These are phyloP conservation scores for Bradypus variegatus DNA, from an alignment of 2,797 vertebrate species.

Conservation along the genomic window DNA sequence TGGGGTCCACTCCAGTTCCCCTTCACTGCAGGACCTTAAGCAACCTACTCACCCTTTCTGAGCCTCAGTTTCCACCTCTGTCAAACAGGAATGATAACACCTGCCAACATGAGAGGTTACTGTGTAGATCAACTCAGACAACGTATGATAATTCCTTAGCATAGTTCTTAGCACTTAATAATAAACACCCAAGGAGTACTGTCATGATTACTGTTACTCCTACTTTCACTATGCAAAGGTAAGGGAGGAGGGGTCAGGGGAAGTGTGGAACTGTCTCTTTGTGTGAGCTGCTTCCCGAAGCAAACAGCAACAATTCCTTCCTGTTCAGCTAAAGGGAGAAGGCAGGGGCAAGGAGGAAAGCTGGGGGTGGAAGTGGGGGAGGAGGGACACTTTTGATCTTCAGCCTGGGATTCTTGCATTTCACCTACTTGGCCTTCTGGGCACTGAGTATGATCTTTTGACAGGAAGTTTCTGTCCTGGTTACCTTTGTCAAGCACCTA, in stretches of 20 bases:
- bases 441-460: not conserved
- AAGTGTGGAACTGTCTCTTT: conserved; percentile 34
- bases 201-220: not conserved
- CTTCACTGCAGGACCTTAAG: not conserved
- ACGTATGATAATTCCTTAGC: not conserved
- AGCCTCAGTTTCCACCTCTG: not conserved
- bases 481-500: conserved; percentile 32
- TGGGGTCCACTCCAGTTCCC: not conserved
- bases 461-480: conserved; percentile 41
- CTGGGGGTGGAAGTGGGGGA: not conserved
- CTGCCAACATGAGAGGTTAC: not conserved
- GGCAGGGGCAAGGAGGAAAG: not conserved
- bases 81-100: not conserved
- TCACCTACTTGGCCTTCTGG: conserved; percentile 36
- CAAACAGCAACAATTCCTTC: conserved; percentile 31
- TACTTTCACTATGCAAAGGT: conserved; percentile 37
- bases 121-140: not conserved
- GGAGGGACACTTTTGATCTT: not conserved
- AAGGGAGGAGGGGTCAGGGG: not conserved
- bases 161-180: not conserved
- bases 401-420: conserved; percentile 17
- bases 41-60: not conserved
- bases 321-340: not conserved
- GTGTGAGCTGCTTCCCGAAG: conserved; percentile 29
- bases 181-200: not conserved